phyloP scores from a whole-genome alignment of 2,888 invertebrate genomes.

The Aethes cnicana region DNA sequence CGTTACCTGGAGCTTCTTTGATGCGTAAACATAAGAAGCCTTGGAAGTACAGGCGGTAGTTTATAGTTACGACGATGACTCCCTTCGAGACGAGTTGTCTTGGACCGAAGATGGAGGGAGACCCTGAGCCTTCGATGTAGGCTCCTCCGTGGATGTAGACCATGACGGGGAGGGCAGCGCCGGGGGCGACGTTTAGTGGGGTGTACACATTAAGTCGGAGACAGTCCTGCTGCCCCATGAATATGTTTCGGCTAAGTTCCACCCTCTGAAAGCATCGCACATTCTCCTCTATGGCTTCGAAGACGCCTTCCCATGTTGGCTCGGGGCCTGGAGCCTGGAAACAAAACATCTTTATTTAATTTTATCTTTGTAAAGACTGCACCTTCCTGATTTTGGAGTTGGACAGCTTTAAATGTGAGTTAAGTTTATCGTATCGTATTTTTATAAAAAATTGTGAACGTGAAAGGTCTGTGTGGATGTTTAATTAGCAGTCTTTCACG shows the following conservation, averaged over 20 bases:
- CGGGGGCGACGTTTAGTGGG: constrained; percentile 43
- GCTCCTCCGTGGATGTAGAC: constrained; percentile 71
- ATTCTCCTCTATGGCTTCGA: constrained; percentile 61
- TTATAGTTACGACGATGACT: constrained; percentile 61
- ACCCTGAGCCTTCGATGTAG: constrained; percentile 58
- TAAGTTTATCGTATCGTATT: too few species aligned
- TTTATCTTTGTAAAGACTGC: neutral
- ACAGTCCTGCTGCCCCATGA: constrained; percentile 56
- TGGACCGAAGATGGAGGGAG: constrained; percentile 56
- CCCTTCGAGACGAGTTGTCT: constrained; percentile 57
- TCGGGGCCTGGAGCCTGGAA: constrained; percentile 49
- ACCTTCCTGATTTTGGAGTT: neutral
- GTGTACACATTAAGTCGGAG: constrained; percentile 62
- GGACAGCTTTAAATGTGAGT: too few species aligned
- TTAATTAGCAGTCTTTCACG: too few species aligned
- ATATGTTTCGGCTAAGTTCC: constrained; percentile 30
- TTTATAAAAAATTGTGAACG: too few species aligned
- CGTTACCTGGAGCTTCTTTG: constrained; percentile 67
- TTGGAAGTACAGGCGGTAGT: constrained; percentile 66
- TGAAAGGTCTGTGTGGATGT: too few species aligned
- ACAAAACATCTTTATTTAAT: too few species aligned
- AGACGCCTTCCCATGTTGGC: constrained; percentile 58
- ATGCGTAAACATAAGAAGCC: constrained; percentile 62
- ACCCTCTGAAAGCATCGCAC: constrained; percentile 56
- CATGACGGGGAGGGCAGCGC: constrained; percentile 62